Evolutionary conservation across 2,797 vertebrate genomes (phyloP).

Genomic region (Eleutherodactylus coqui): DNA sequence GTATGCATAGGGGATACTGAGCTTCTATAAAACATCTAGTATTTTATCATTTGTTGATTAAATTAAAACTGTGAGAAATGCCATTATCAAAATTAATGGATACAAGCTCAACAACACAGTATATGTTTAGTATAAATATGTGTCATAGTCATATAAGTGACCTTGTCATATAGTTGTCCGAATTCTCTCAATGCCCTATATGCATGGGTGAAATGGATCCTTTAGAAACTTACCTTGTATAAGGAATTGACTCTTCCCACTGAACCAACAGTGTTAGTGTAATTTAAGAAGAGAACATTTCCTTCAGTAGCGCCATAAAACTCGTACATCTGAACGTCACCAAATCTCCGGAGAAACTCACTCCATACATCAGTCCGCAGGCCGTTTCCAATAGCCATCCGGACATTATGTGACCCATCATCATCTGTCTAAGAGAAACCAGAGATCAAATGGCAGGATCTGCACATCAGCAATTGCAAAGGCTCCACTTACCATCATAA

Average conservation of each 20-base stretch:
- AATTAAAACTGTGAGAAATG: too few species aligned
- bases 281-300: slow-evolving; percentile 84
- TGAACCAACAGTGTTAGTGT: slow-evolving; percentile 83
- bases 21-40: not conserved
- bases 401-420: slow-evolving; percentile 83
- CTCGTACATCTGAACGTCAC: slow-evolving; percentile 80
- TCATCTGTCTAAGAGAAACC: slow-evolving; percentile 75
- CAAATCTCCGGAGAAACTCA: slow-evolving; percentile 84
- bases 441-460: not conserved
- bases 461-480: not conserved
- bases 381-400: slow-evolving; percentile 83
- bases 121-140: not conserved
- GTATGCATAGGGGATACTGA: not conserved
- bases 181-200: not conserved
- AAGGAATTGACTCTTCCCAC: slow-evolving; percentile 79
- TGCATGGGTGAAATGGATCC: not conserved
- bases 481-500: not conserved
- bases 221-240: slow-evolving; percentile 74
- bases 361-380: slow-evolving; percentile 82
- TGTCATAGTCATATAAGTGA: not conserved
- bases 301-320: slow-evolving; percentile 88
- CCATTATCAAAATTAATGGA: not conserved
- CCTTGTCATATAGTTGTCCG: not conserved
- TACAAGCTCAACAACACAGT: not conserved
- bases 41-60: too few species aligned